Conservation (phyloP, 2,888 invertebrate species). For the Alitta virens region DNA sequence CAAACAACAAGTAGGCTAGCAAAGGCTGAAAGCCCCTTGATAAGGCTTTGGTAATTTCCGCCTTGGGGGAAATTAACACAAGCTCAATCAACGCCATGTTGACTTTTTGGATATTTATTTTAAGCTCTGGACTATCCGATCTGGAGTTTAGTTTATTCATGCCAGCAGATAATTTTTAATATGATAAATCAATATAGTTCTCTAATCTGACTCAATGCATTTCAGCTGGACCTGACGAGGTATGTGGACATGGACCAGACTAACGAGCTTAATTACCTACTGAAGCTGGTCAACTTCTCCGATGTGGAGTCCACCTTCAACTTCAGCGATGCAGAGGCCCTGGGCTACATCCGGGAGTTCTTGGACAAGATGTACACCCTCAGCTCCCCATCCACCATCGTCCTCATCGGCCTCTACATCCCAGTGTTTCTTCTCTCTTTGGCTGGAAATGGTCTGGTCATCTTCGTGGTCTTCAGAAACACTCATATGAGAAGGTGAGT, state of each 20-base stretch:
- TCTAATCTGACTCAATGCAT: too few relatives aligned
- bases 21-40: too few relatives aligned
- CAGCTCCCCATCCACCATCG: conserved; percentile 34
- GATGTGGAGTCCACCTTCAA: conserved; percentile 11
- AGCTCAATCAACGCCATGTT: too few relatives aligned
- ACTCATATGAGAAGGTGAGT: conserved; percentile 30
- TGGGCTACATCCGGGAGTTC: conserved; percentile 19
- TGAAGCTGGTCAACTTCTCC: conserved; percentile 13
- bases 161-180: too few relatives aligned
- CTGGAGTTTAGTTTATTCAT: too few relatives aligned
- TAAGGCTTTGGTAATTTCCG: too few relatives aligned
- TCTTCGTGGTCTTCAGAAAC: conserved; percentile 42
- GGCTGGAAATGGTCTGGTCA: conserved; percentile 45
- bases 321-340: conserved; percentile 22
- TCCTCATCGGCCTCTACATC: conserved; percentile 41
- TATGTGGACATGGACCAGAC: conserved; percentile 22
- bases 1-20: too few relatives aligned
- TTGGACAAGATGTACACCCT: conserved; percentile 18
- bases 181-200: too few relatives aligned
- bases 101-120: too few relatives aligned
- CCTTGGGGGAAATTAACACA: too few relatives aligned
- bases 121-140: too few relatives aligned
- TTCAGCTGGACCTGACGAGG: conserved; percentile 4
- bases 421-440: conserved; percentile 45
- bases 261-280: conserved; percentile 14